Conservation (phyloP, 2,797 vertebrate species). For the Aeoliscus strigatus region DNA sequence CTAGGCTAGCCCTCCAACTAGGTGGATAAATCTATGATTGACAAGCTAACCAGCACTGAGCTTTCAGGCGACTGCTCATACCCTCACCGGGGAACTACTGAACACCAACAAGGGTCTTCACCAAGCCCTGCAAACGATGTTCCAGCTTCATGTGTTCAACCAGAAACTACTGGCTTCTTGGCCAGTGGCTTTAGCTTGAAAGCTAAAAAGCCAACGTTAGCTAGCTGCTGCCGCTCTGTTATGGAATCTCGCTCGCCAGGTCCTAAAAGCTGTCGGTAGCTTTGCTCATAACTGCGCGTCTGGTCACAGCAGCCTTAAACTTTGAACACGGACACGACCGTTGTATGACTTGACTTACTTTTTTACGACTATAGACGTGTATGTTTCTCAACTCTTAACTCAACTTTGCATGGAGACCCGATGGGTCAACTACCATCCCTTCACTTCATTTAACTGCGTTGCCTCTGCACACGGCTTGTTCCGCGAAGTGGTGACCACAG, state of each 20-base stretch:
- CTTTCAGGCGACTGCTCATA: constrained; percentile 24
- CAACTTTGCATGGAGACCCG: constrained; percentile 50
- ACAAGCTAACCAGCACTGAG: constrained; percentile 37
- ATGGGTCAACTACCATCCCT: constrained; percentile 53
- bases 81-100: constrained; percentile 10
- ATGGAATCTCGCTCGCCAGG: constrained; percentile 55
- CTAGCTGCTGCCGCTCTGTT: constrained; percentile 39
- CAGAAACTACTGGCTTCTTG: constrained; percentile 8
- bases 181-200: constrained; percentile 36
- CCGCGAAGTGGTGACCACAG: constrained; percentile 43
- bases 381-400: constrained; percentile 30
- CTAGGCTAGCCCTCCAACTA: constrained; percentile 37
- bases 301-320: constrained; percentile 24
- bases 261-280: constrained; percentile 40
- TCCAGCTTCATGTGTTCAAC: constrained; percentile 12
- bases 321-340: constrained; percentile 11
- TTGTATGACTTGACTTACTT: constrained; percentile 18
- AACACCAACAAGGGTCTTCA: constrained; percentile 13
- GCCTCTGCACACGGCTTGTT: constrained; percentile 40
- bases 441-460: constrained; percentile 43
- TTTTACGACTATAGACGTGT: constrained; percentile 12
- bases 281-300: constrained; percentile 40
- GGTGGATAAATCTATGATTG: constrained; percentile 38
- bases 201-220: constrained; percentile 25
- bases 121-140: constrained; percentile 4